Evolutionary conservation across 2,888 invertebrate genomes (phyloP).

Genomic region (Nemurella pictetii): DNA sequence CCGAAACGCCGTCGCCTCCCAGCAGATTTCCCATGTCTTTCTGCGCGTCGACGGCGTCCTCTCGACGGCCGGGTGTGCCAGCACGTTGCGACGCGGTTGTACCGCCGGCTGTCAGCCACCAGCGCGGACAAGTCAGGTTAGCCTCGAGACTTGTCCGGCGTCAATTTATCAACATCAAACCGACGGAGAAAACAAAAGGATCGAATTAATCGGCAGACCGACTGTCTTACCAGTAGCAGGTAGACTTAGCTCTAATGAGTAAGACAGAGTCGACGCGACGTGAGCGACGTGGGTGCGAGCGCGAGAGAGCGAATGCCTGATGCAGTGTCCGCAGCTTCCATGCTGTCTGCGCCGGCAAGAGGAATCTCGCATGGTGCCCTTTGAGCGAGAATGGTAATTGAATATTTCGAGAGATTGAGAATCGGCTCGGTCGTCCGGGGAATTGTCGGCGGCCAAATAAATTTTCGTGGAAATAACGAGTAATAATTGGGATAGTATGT

Average conservation of each 20-base stretch:
- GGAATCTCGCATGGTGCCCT: not conserved
- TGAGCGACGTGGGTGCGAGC: not conserved
- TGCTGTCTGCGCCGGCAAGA: not conserved
- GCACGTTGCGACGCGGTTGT: not conserved
- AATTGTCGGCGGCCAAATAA: no score
- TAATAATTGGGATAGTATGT: no score
- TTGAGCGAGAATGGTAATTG: not conserved
- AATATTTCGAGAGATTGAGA: not conserved
- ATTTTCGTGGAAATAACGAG: no score
- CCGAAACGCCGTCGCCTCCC: no score
- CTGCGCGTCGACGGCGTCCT: no score
- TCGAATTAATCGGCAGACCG: slow-evolving; percentile 39
- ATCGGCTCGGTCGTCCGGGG: no score
- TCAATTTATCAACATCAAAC: slow-evolving; percentile 41
- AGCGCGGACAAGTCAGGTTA: slow-evolving; percentile 13
- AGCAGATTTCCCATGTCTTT: no score
- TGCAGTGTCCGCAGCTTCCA: not conserved
- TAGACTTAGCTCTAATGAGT: not conserved
- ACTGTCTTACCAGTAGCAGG: not conserved
- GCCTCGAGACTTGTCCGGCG: slow-evolving; percentile 37
- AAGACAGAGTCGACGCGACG: not conserved
- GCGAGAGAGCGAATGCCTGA: not conserved
- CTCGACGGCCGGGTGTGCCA: not conserved
- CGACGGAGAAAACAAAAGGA: slow-evolving; percentile 37
- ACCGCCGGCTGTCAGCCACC: slow-evolving; percentile 6